phyloP scores from a whole-genome alignment of 2,888 invertebrate species.

The Anticlea derivata region DNA sequence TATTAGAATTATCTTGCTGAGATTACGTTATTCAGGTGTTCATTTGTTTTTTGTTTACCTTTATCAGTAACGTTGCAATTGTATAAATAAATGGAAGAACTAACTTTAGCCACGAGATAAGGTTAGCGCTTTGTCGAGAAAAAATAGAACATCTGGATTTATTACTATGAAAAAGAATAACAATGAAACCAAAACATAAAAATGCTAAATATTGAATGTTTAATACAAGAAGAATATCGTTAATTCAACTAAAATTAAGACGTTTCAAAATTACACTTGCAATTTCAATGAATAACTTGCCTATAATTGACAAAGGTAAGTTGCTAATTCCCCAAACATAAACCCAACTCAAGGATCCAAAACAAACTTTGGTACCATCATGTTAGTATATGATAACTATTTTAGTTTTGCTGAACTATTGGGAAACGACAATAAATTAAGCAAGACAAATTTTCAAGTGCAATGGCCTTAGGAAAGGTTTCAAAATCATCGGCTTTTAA shows the following conservation, averaged over 20 bases:
- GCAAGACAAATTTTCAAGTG: constrained; percentile 27
- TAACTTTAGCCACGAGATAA: constrained; percentile 7
- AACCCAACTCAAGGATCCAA: background rate
- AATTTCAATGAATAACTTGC: too few species aligned
- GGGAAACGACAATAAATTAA: constrained; percentile 28
- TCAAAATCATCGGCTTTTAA: constrained; percentile 20
- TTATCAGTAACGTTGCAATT: background rate
- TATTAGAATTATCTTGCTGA: constrained; percentile 21
- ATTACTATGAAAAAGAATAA: too few species aligned
- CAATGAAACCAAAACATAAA: too few species aligned
- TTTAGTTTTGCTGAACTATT: constrained; percentile 19
- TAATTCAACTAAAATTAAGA: too few species aligned
- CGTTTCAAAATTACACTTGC: too few species aligned
- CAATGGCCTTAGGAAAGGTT: constrained; percentile 26
- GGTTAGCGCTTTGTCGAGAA: background rate
- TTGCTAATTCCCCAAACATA: background rate
- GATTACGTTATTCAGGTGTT: constrained; percentile 23
- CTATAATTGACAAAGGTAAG: background rate
- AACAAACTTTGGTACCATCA: background rate
- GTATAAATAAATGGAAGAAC: background rate
- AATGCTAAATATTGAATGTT: too few species aligned
- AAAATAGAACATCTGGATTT: background rate
- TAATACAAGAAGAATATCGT: too few species aligned
- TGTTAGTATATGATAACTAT: background rate
- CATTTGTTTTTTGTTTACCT: constrained; percentile 13